Base-by-base conservation (phyloP, 2,888 invertebrate species). In the Thera obeliscata region DNA sequence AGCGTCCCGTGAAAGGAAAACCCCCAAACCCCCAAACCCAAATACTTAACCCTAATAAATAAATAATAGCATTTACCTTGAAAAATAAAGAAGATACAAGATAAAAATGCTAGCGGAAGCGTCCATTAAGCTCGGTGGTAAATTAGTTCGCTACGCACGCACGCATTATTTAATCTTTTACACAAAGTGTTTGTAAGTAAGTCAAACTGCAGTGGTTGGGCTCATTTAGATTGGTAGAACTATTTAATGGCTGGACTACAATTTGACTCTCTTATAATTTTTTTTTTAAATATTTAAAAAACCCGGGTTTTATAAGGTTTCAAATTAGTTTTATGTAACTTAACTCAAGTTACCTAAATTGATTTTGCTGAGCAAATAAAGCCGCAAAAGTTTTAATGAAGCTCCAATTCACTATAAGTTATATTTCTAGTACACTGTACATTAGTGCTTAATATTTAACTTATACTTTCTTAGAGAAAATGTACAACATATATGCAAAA, bases 141-240 rank as follows among this genome's bases (percentile, higher is more conserved):
- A 55, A 35, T 36, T 55, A 35, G 36, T 38, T 55, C n/a, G 2
- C 55, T 38, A 36, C 55, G 35, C 55, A 55, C 55, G 55, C 55
- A 55, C 55, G 33, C 33, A 52, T 33, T 52, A 33, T 52, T 52
- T 52, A 52, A 33, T 52, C 52, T 52, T 52, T 52, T 52, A 52
- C 52, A 33, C 52, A 52, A 52, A 52, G 52, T 52, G 52, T 33
- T 50, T 50, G 50, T 52, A 33, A 22, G 33, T 33, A 33, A 33
- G 33, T 12, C 50, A 50, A 12, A 9, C 33, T 33, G 33, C 52
- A 52, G 52, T 52, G 9, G 52, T 8, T 33, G 22, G 33, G 33
- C 4, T 52, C 22, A 52, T 52, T 52, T 50, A 33, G 2, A 1
- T 52, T 52, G 33, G 33, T 33, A 33, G 33, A 7, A 33, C 33